These are phyloP conservation scores for Ichneumoninae sp. DNA, from an alignment of 2,888 invertebrate species.

Conservation along the genomic window DNA sequence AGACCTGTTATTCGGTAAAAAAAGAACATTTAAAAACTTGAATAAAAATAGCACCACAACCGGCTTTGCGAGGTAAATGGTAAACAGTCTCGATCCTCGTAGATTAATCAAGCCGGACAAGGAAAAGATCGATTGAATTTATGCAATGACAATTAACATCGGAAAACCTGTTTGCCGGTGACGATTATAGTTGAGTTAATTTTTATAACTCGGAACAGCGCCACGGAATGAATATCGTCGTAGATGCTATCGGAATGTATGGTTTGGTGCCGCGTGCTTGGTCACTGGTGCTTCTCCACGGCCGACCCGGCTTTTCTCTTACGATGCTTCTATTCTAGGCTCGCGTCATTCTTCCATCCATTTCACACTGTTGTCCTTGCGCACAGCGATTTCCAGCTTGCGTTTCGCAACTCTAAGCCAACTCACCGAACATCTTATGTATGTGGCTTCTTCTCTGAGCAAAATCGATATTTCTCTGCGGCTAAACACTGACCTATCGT, in stretches of 20 bases:
- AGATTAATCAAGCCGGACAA: background rate
- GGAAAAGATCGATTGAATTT: conserved; percentile 22
- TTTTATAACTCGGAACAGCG: background rate
- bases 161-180: conserved; percentile 49
- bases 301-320: conserved; percentile 18
- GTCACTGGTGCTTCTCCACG: background rate
- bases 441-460: conserved; percentile 28
- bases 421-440: conserved; percentile 33
- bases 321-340: conserved; percentile 56
- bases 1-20: background rate
- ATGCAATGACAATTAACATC: conserved; percentile 8
- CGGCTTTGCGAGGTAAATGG: background rate
- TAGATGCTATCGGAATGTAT: background rate
- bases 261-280: conserved; percentile 16
- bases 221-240: background rate
- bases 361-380: conserved; percentile 43
- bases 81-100: background rate
- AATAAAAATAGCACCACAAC: background rate
- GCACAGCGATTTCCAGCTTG: conserved; percentile 55
- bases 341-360: conserved; percentile 40
- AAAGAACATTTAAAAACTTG: background rate
- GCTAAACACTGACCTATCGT: background rate
- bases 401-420: conserved; percentile 53
- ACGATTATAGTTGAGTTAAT: conserved; percentile 1
- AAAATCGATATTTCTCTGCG: conserved; percentile 1